Conservation (phyloP, 2,797 vertebrate genomes). For the Syngnathus acus region DNA sequence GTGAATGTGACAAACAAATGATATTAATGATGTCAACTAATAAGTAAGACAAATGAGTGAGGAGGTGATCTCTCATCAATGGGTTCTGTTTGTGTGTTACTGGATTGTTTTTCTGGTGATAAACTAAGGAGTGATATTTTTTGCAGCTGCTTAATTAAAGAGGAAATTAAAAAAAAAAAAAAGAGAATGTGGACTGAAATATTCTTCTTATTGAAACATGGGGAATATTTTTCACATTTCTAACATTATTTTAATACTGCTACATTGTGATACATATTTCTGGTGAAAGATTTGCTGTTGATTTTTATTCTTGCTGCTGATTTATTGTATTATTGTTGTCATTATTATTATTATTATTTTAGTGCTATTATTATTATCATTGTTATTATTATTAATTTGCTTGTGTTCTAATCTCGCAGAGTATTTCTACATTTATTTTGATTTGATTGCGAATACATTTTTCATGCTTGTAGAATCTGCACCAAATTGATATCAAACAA, state of each 20-base stretch:
- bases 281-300: background rate
- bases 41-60: background rate
- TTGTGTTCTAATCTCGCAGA: background rate
- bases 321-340: too few relatives aligned
- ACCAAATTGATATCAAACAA: conserved; percentile 21
- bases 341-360: too few relatives aligned
- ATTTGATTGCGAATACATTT: conserved; percentile 2
- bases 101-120: background rate
- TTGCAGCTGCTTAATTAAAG: background rate
- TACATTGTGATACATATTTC: background rate
- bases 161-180: background rate
- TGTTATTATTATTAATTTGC: background rate
- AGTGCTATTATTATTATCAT: background rate
- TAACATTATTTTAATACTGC: background rate
- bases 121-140: background rate
- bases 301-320: too few relatives aligned
- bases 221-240: background rate
- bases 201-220: background rate
- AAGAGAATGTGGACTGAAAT: background rate
- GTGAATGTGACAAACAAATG: conserved; percentile 28
- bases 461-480: conserved; percentile 13
- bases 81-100: too few relatives aligned
- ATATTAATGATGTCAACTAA: background rate
- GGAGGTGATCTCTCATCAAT: too few relatives aligned
- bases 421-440: background rate